Percentiles rank a stretch among this genome's conserved stretches.
These are phyloP conservation scores for Sarcophaga carnaria DNA, from an alignment of 2,888 invertebrate species.

Conservation along the genomic window DNA sequence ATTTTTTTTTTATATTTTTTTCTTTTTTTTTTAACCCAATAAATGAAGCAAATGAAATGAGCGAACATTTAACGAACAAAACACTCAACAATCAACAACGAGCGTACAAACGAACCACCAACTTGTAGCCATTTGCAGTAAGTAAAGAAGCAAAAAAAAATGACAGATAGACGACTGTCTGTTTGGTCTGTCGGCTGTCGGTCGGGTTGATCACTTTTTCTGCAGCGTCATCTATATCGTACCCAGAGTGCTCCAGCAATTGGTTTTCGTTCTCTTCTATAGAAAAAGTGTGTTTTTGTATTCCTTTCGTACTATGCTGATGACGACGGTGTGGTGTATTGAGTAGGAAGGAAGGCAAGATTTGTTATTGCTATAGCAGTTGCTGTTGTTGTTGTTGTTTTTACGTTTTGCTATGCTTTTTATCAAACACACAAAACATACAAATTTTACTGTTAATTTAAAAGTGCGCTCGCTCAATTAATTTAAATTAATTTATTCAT, in stretches of 20 bases:
- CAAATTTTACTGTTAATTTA: slow-evolving; percentile 69
- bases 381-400: slow-evolving; percentile 22
- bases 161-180: slow-evolving; percentile 3
- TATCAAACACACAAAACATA: slow-evolving; percentile 61
- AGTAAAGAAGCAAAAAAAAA: background rate
- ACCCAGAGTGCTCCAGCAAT: too few relatives aligned
- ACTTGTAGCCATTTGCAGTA: background rate
- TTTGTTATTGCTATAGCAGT: background rate
- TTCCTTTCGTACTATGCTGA: background rate
- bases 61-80: slow-evolving; percentile 41
- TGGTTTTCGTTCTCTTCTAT: background rate
- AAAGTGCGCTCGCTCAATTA: slow-evolving; percentile 70
- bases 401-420: slow-evolving; percentile 57
- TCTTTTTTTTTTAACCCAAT: slow-evolving; percentile 31
- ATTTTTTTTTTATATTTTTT: background rate
- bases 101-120: background rate
- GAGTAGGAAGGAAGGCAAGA: background rate
- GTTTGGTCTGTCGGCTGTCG: background rate
- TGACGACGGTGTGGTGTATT: background rate
- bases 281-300: too few relatives aligned
- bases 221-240: too few relatives aligned
- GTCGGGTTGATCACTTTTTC: too few relatives aligned
- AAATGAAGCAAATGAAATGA: slow-evolving; percentile 60
- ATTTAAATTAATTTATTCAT: slow-evolving; percentile 70
- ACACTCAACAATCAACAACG: background rate